A percentile compares a stretch with the other conserved stretches of the same genome.
Evolutionary conservation across 2,113 vertebrate genomes (phyloP).

Genomic region (Oncorhynchus nerka): DNA sequence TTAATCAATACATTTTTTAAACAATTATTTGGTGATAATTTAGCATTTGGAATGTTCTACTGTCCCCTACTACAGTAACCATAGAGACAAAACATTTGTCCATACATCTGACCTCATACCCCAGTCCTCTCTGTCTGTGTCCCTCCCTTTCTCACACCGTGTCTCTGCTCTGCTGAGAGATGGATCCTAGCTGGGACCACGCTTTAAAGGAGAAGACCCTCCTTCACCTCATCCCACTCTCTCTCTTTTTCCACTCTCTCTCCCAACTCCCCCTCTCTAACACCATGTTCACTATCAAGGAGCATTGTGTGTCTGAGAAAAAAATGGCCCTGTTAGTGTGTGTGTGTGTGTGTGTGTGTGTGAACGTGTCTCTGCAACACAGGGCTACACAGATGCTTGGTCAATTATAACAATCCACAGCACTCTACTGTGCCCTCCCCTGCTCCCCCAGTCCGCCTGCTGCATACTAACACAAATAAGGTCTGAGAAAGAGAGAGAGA

Average conservation of each 20-base stretch:
- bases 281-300: background rate
- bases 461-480: constrained; percentile 64
- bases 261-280: no score
- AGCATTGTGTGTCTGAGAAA: constrained; percentile 3
- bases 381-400: constrained; percentile 43
- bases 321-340: background rate
- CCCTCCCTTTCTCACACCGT: background rate
- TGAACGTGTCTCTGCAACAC: constrained; percentile 52
- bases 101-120: no score
- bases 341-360: no score
- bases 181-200: background rate
- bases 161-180: background rate
- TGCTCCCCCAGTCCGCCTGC: constrained; percentile 54
- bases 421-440: constrained; percentile 51
- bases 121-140: no score
- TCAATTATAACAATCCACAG: constrained; percentile 71
- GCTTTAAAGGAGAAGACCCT: background rate
- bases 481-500: constrained; percentile 48
- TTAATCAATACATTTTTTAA: no score
- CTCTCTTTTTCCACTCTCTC: background rate
- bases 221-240: background rate
- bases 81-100: no score
- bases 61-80: no score
- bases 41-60: no score
- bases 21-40: no score